Evolutionary conservation across 1,140 invertebrate species (phyloP).

Genomic region (Pteromalus puparum): DNA sequence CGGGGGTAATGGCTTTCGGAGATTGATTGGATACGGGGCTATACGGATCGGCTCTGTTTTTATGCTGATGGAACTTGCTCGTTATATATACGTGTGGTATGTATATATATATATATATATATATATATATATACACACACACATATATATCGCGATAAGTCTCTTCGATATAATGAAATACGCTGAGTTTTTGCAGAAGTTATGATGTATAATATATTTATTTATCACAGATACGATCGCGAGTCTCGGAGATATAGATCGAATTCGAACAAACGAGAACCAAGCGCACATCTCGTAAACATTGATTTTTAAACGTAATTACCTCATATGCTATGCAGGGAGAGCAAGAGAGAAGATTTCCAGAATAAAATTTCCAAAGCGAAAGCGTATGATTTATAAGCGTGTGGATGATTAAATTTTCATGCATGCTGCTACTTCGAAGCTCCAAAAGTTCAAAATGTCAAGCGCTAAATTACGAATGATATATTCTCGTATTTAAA

Average conservation of each 20-base stretch:
- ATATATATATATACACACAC: too few species aligned
- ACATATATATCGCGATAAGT: neutral
- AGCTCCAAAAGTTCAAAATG: neutral
- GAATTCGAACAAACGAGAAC: too few species aligned
- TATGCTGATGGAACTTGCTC: neutral
- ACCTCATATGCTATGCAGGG: neutral
- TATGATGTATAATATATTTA: too few species aligned
- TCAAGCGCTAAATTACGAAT: neutral
- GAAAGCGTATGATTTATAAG: constrained; percentile 4
- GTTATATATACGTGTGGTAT: neutral
- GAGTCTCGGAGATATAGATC: too few species aligned
- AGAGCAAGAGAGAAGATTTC: too few species aligned
- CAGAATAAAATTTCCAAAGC: neutral
- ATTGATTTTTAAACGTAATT: constrained; percentile 13
- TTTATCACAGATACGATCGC: too few species aligned
- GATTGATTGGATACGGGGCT: neutral
- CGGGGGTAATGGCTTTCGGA: neutral
- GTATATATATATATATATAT: too few species aligned
- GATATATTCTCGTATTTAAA: neutral
- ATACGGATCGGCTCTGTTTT: neutral
- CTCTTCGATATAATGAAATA: neutral
- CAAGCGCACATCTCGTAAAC: too few species aligned
- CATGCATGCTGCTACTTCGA: neutral
- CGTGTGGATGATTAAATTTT: constrained; percentile 14
- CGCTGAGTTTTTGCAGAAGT: too few species aligned